Conservation (phyloP, 2,797 vertebrate species). For the Hybognathus amarus region DNA sequence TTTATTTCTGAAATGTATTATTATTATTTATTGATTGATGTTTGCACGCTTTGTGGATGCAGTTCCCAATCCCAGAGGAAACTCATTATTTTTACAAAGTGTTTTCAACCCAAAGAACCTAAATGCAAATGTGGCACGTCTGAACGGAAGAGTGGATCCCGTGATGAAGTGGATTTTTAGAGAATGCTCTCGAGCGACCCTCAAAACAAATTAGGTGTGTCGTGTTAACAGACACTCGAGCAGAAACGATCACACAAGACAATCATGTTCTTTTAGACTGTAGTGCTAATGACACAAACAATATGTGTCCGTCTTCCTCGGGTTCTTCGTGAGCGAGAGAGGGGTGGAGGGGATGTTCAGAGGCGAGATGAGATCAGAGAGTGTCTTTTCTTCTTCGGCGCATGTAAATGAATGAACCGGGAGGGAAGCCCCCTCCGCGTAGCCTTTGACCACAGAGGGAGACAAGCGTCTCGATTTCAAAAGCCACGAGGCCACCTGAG, state of each 20-base stretch:
- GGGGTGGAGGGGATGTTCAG: slow-evolving; percentile 1
- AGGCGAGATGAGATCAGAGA: slow-evolving; percentile 42
- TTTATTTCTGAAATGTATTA: too few relatives aligned
- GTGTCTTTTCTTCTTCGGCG: slow-evolving; percentile 4
- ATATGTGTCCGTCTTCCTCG: background rate
- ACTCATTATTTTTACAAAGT: background rate
- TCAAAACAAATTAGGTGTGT: slow-evolving; percentile 1
- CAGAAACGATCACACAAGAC: background rate
- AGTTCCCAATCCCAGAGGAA: background rate
- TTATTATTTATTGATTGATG: background rate
- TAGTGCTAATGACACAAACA: slow-evolving; percentile 22
- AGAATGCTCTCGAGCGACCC: background rate
- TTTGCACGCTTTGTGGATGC: background rate
- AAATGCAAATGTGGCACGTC: background rate
- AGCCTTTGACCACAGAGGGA: slow-evolving; percentile 53
- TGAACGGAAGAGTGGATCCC: background rate
- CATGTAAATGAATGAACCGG: slow-evolving; percentile 54
- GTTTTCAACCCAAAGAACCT: background rate
- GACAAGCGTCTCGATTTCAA: slow-evolving; percentile 78
- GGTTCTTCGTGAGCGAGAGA: slow-evolving; percentile 8
- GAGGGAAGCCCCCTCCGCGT: slow-evolving; percentile 31
- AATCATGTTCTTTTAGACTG: slow-evolving; percentile 13
- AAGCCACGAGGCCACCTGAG: slow-evolving; percentile 77
- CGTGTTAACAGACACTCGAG: background rate
- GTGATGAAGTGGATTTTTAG: slow-evolving; percentile 14